These are phyloP conservation scores for Gallirallus australis DNA, from an alignment of 2,797 vertebrate genomes.

Conservation along the genomic window DNA sequence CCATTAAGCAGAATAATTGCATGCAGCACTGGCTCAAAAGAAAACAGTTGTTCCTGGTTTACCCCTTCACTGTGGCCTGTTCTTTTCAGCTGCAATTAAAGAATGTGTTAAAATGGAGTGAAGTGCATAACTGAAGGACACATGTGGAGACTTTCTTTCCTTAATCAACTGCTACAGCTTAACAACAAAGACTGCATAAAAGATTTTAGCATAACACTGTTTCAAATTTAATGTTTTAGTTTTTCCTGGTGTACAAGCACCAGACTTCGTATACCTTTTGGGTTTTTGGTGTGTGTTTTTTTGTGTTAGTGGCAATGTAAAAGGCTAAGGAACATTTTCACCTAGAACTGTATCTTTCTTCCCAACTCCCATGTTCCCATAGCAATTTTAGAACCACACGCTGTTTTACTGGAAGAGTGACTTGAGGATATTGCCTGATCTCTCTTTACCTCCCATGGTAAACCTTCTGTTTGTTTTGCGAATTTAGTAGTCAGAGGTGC, in stretches of 20 bases:
- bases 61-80: background rate
- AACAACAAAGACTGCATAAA: background rate
- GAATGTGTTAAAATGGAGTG: slow-evolving; percentile 32
- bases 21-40: background rate
- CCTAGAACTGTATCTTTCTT: slow-evolving; percentile 53
- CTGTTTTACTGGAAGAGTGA: slow-evolving; percentile 74
- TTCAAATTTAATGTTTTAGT: background rate
- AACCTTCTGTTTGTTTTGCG: slow-evolving; percentile 77
- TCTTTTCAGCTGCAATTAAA: slow-evolving; percentile 31
- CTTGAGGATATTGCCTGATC: slow-evolving; percentile 70
- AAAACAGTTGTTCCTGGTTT: slow-evolving; percentile 1
- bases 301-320: background rate
- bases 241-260: background rate
- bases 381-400: slow-evolving; percentile 73
- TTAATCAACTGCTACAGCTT: background rate
- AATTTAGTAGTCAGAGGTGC: slow-evolving; percentile 72
- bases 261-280: background rate
- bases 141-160: background rate
- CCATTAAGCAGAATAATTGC: background rate
- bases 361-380: slow-evolving; percentile 68
- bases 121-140: slow-evolving; percentile 2
- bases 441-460: slow-evolving; percentile 68
- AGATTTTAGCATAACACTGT: background rate
- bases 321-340: slow-evolving; percentile 63
- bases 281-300: background rate